These are phyloP conservation scores for Anthopleura sola DNA, from an alignment of 64 coral and sea anemone genomes.

Conservation along the genomic window DNA sequence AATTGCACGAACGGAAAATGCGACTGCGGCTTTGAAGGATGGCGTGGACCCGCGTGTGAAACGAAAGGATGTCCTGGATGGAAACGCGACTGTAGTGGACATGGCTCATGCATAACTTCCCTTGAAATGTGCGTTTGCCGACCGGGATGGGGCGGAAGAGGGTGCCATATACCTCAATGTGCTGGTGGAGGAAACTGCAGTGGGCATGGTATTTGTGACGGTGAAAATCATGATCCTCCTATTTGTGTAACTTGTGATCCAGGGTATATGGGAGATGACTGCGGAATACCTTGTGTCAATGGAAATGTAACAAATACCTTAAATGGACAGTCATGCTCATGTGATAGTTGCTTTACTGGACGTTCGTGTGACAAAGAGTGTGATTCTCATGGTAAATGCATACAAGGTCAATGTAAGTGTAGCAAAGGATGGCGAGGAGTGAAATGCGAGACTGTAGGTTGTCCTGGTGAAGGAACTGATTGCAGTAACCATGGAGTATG, in stretches of 20 bases:
- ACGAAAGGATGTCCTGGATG: conserved; percentile 81
- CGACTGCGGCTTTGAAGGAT: conserved; percentile 96
- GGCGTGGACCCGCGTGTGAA: conserved; percentile 70
- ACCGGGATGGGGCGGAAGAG: conserved; percentile 79
- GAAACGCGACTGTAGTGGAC: conserved; percentile 74
- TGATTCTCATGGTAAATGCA: conserved; percentile 69
- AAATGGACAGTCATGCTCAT: conserved; percentile 43
- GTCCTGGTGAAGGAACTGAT: conserved; percentile 73
- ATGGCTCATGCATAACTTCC: conserved; percentile 78
- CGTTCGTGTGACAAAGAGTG: conserved; percentile 80
- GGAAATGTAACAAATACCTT: conserved; percentile 51
- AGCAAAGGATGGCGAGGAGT: conserved; percentile 75
- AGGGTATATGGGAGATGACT: conserved; percentile 69
- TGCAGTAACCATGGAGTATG: conserved; percentile 83
- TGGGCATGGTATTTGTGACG: conserved; percentile 80
- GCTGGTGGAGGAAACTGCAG: conserved; percentile 90
- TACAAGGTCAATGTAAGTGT: conserved; percentile 57
- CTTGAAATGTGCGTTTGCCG: conserved; percentile 67
- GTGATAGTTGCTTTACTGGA: conserved; percentile 75
- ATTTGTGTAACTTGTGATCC: conserved; percentile 75
- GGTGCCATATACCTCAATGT: conserved; percentile 88
- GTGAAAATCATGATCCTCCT: conserved; percentile 71
- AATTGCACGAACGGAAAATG: conserved; percentile 64
- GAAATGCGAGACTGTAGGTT: conserved; percentile 86
- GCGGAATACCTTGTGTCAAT: conserved; percentile 68